phyloP scores from a whole-genome alignment of 2,797 vertebrate species.

The Anisognathus igniventris region DNA sequence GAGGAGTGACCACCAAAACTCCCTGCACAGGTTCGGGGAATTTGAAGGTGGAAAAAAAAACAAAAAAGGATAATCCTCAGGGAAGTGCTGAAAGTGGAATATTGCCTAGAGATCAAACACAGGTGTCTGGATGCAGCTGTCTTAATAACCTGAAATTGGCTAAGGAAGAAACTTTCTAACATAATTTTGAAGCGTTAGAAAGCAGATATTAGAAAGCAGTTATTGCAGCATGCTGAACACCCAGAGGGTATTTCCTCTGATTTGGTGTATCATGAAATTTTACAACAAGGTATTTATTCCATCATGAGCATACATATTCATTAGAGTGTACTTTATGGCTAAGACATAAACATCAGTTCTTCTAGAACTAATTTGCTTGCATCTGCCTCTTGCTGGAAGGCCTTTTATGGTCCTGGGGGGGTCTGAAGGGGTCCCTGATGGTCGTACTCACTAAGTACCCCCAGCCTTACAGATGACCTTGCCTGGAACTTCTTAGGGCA shows the following conservation, averaged over 20 bases:
- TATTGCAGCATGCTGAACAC: background rate
- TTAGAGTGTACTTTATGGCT: background rate
- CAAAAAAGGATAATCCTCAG: background rate
- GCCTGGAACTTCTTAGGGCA: background rate
- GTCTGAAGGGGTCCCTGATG: background rate
- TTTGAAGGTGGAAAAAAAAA: background rate
- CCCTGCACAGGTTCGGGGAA: background rate
- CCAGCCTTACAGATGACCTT: accelerated
- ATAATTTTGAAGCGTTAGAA: background rate
- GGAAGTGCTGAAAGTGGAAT: background rate
- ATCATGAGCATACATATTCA: background rate
- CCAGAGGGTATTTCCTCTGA: background rate
- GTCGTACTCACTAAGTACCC: background rate
- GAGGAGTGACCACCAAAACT: background rate
- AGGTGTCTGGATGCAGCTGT: background rate
- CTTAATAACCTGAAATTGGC: background rate
- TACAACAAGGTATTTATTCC: background rate
- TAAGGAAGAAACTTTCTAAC: background rate
- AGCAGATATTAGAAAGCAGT: background rate
- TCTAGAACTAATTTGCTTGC: background rate
- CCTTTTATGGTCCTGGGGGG: background rate
- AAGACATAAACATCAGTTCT: background rate
- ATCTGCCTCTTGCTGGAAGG: background rate
- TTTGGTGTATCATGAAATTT: background rate
- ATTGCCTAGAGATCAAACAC: background rate